phyloP scores from a whole-genome alignment of 2,113 vertebrate species.

The Tachycineta bicolor region DNA sequence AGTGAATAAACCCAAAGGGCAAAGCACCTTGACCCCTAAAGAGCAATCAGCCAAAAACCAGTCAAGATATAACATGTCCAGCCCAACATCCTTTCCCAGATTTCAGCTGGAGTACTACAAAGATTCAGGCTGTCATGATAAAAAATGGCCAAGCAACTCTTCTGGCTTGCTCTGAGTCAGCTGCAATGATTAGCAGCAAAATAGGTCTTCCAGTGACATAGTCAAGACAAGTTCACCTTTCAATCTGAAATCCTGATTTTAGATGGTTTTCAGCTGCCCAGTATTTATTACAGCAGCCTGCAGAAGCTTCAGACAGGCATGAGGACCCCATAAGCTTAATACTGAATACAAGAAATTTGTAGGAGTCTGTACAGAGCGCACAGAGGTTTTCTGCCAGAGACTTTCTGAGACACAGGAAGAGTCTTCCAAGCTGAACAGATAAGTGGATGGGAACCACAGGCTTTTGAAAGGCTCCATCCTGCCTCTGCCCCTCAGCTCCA shows the following conservation, averaged over 20 bases:
- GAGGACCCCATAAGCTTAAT: neutral
- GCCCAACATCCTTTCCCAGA: slow-evolving; percentile 2
- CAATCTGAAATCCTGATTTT: neutral
- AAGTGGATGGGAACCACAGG: neutral
- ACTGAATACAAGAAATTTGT: neutral
- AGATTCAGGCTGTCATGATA: neutral
- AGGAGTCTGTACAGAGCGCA: neutral
- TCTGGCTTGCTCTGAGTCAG: neutral
- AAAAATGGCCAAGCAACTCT: neutral
- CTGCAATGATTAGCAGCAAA: neutral
- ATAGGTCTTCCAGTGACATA: neutral
- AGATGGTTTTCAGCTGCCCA: neutral
- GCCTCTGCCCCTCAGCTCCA: neutral
- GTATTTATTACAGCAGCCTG: neutral
- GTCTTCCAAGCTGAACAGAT: neutral
- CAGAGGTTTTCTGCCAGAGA: neutral
- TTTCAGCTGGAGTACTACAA: neutral
- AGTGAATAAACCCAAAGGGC: slow-evolving; percentile 34
- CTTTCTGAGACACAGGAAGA: neutral
- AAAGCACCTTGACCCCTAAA: slow-evolving; percentile 35
- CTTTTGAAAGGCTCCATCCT: neutral
- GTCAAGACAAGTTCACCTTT: neutral
- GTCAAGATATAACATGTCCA: neutral
- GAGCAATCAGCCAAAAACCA: neutral
- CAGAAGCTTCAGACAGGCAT: neutral